Conservation (phyloP, 2,797 vertebrate species). For the Scolopax bukidnonensis region DNA sequence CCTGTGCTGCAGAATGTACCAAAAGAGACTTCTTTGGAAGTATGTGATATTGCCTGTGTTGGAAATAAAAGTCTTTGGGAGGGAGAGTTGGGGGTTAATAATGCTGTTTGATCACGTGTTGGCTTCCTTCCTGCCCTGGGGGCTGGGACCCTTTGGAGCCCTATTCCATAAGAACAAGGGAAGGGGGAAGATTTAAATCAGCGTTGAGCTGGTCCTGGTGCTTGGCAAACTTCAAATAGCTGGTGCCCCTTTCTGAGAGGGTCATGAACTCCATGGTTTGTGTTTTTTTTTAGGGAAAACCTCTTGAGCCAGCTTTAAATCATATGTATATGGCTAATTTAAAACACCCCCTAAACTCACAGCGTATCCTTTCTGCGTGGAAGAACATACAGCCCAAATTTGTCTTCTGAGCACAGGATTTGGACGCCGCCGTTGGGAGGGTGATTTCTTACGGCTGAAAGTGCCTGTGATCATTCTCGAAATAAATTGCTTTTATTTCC, state of each 20-base stretch:
- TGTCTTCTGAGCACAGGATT: not conserved
- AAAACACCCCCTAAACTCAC: not conserved
- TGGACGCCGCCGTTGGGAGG: not conserved
- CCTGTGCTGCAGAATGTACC: not conserved
- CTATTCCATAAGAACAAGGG: not conserved
- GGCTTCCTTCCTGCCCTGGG: not conserved
- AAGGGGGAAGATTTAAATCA: not conserved
- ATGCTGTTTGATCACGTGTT: not conserved
- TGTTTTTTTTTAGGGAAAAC: not conserved
- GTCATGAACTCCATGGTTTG: not conserved
- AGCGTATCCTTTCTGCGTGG: not conserved
- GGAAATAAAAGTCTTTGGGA: not conserved
- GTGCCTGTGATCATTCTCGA: not conserved
- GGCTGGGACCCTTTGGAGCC: not conserved
- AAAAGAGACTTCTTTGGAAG: not conserved
- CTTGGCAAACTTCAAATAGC: not conserved
- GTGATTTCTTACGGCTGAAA: not conserved
- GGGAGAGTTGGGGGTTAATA: not conserved
- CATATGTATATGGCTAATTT: not conserved
- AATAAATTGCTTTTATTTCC: conserved; percentile 3
- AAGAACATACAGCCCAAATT: accelerated
- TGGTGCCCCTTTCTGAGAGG: not conserved
- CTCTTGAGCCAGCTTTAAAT: not conserved
- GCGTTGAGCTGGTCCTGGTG: not conserved
- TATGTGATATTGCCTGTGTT: not conserved